Base-by-base conservation (phyloP, 2,113 vertebrate genomes). In the Aptenodytes forsteri region DNA sequence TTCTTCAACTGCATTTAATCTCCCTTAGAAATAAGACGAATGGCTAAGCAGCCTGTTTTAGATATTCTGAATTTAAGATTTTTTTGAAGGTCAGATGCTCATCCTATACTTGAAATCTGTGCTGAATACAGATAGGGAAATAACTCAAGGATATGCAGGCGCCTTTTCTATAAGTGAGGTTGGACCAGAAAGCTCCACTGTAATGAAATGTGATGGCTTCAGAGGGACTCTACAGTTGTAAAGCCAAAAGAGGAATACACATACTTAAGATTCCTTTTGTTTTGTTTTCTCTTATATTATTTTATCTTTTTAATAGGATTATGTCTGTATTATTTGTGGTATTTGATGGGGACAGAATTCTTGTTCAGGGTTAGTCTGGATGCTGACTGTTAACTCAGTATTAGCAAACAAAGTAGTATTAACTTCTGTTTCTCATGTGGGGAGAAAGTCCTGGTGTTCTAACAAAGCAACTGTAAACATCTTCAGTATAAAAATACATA, bases 11-110 rank as follows among this genome's bases (percentile, higher is more conserved):
- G 89, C 93, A 95, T 96, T 94, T 90, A 97, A 97, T 97, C 90
- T 96, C 92, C 93, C 94, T 96, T 94, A 97, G 93, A 97, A 97
- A 96, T 77, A 92, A 86, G 91, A 96, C 95, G 90, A 97, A 96
- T 95, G 80, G 93, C 90, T 93, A 95, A 91, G 92, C 87, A 96
- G 91, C 81, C 97, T 54, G 34, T 88, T 95, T 96, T 92, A 93
- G 90, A 93, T 86, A 94, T 93, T 93, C 83, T 92, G 94, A 95
- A 96, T 88, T 91, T 96, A 92, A 94, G 87, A 82, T n/a, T 85
- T 87, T 93, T 81, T 75, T 86, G 81, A 91, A 92, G 83, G 70
- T 91, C 83, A 94, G 93, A 89, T 87, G 50, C 79, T 81, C 30
- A 50, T 75, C 66, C 85, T 92, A 38, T 40, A 42, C 78, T 89